phyloP scores from a whole-genome alignment of 2,113 vertebrate genomes.

The Macheiramphus alcinus region DNA sequence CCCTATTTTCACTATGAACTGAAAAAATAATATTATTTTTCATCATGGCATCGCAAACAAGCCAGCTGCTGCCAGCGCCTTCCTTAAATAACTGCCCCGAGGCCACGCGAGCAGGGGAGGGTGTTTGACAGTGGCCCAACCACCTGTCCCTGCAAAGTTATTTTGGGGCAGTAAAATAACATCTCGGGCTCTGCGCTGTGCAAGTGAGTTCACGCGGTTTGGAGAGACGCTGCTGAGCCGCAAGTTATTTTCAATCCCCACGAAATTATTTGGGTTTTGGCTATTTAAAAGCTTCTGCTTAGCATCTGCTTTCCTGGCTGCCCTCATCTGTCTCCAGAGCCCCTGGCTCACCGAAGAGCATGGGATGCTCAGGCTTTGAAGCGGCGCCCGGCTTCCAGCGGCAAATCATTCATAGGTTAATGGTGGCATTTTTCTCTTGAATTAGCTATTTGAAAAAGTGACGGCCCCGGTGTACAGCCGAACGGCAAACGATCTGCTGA shows the following conservation, averaged over 20 bases:
- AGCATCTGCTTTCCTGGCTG: not conserved
- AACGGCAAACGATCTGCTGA: not conserved
- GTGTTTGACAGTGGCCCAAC: not conserved
- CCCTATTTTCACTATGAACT: not conserved
- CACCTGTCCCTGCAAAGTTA: constrained; percentile 18
- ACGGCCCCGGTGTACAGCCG: rapidly evolving
- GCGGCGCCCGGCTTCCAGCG: not conserved
- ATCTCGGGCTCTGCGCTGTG: not conserved
- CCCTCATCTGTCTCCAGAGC: not conserved
- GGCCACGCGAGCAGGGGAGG: not conserved
- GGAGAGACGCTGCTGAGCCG: not conserved
- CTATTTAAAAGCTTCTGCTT: not conserved
- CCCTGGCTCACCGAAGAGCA: not conserved
- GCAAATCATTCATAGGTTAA: not conserved
- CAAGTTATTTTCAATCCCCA: not conserved
- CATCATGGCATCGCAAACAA: rapidly evolving
- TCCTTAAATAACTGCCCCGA: not conserved
- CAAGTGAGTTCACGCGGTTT: rapidly evolving
- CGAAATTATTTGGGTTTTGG: not conserved
- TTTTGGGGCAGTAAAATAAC: not conserved
- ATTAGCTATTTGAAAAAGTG: not conserved
- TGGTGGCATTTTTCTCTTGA: not conserved
- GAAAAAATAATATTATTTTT: not conserved
- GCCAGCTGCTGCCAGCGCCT: not conserved
- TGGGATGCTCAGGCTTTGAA: not conserved